Evolutionary conservation across 2,113 vertebrate genomes (phyloP).

Genomic region (Bostrychus sinensis): DNA sequence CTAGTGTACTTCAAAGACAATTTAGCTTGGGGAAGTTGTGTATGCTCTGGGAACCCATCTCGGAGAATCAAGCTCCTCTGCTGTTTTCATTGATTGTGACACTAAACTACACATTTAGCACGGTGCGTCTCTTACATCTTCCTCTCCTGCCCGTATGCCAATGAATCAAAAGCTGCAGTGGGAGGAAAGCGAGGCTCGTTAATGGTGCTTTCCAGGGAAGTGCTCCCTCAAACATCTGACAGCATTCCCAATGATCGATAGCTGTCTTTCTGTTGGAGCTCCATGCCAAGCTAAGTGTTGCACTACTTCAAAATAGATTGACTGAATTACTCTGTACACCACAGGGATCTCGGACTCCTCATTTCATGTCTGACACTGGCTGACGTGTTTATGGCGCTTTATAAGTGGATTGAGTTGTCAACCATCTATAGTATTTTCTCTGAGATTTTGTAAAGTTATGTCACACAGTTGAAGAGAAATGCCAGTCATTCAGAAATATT

Average conservation of each 20-base stretch:
- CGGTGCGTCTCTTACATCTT: constrained; percentile 46
- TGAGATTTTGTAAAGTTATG: constrained; percentile 29
- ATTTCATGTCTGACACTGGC: constrained; percentile 39
- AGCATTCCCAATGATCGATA: constrained; percentile 66
- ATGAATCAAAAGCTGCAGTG: constrained; percentile 68
- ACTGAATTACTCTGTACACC: constrained; percentile 50
- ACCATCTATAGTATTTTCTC: constrained; percentile 23
- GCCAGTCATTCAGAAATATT: not conserved
- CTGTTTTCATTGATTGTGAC: constrained; percentile 69
- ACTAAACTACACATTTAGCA: constrained; percentile 67
- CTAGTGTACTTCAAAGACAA: constrained; percentile 47
- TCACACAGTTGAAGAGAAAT: constrained; percentile 16
- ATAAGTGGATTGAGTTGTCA: constrained; percentile 45
- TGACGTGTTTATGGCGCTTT: constrained; percentile 44
- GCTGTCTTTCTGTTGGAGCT: constrained; percentile 56
- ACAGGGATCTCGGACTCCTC: constrained; percentile 46
- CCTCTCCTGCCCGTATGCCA: constrained; percentile 31
- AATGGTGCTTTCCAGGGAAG: constrained; percentile 63
- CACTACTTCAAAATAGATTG: constrained; percentile 55
- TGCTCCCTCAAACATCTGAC: constrained; percentile 62
- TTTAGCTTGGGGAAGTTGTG: constrained; percentile 23
- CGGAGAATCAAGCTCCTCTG: constrained; percentile 30
- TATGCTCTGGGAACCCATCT: constrained; percentile 17
- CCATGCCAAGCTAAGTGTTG: constrained; percentile 47
- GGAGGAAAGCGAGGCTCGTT: constrained; percentile 59